phyloP scores from a whole-genome alignment of 2,888 invertebrate genomes.

The Drosophila pseudotalamancana region DNA sequence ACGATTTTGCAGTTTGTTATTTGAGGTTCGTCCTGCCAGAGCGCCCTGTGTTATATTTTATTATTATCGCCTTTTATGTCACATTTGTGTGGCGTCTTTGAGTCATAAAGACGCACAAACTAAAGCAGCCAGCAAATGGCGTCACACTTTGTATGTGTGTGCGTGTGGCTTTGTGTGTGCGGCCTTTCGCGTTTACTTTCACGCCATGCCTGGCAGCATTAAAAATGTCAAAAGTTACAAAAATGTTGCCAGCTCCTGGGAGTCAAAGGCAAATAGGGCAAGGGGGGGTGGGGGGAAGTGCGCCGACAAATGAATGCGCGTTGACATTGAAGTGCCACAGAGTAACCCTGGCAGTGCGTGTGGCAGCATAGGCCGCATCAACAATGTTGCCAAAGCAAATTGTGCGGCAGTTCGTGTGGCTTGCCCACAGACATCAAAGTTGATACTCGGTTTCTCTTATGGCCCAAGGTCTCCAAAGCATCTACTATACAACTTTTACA shows the following conservation, averaged over 20 bases:
- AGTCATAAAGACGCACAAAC: conserved; percentile 78
- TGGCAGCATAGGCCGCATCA: conserved; percentile 56
- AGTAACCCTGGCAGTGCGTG: conserved; percentile 27
- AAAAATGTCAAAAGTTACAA: conserved; percentile 79
- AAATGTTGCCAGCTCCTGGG: conserved; percentile 68
- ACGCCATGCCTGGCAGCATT: conserved; percentile 77
- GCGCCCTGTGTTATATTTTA: conserved; percentile 69
- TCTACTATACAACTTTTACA: conserved; percentile 30
- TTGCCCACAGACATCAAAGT: conserved; percentile 66
- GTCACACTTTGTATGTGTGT: conserved; percentile 28
- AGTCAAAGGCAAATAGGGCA: conserved; percentile 48
- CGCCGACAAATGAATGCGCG: conserved; percentile 69
- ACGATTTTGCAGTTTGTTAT: conserved; percentile 80
- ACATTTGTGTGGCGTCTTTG: conserved; percentile 79
- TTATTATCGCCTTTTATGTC: conserved; percentile 79
- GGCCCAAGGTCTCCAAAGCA: conserved; percentile 11
- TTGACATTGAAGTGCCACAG: conserved; percentile 69
- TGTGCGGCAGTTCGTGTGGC: conserved; percentile 71
- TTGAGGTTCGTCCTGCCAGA: conserved; percentile 40
- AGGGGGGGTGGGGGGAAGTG: conserved; percentile 34
- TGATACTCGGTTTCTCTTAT: conserved; percentile 25
- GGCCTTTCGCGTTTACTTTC: conserved; percentile 55
- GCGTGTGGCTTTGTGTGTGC: conserved; percentile 23
- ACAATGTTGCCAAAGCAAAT: conserved; percentile 76
- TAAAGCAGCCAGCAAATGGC: conserved; percentile 58